Evolutionary conservation across 2,888 invertebrate genomes (phyloP), one percentile per base, ranked within the genome.

Genomic region (Parnassius mnemosyne): DNA sequence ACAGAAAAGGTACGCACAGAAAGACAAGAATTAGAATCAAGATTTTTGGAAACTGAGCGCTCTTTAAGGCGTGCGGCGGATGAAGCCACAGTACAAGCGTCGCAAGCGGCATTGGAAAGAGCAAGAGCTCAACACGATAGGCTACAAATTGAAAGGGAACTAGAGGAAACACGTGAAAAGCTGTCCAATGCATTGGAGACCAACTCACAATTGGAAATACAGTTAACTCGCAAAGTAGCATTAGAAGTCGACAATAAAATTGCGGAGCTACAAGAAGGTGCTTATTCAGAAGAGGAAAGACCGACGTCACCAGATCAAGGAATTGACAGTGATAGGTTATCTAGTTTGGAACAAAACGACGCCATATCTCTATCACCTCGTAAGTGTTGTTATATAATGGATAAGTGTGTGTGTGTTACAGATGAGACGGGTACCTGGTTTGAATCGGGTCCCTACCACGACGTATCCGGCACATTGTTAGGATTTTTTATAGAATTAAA

Each of bases 251-350:
- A 85, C 57, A 76, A 83, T 65, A 83, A 86, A 75, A 68, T 85
- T 71, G 75, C 84, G 69, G 71, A 84, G 55, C 64, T 81, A 10
- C 78, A 80, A 55, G 84, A 85, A 63, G 78, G 68, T 20, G 67
- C 77, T 34, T 80, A 72, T 44, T 85, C 80, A 1, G 89, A 89
- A 69, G 89, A 89, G 66, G 91, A 89, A 12, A 78, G 92, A 41
- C 87, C 92, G 3, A 89, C 95, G 1, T 97, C 97, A 0, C 97
- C 97, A 0, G 97, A 97, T 85, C 93, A 97, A 74, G 97, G 97
- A n/a, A 97, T 97, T 67, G 97, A 97, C 79, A 97, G 97, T 74
- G 97, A 97, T 79, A 85, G 94, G 65, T 86, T 94, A 59, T 93
- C 94, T 65, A 93, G 94, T 80, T 77, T 95, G 72, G 92, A 95